Evolutionary conservation across 2,888 invertebrate genomes (phyloP).

Genomic region (Elysia crispata): DNA sequence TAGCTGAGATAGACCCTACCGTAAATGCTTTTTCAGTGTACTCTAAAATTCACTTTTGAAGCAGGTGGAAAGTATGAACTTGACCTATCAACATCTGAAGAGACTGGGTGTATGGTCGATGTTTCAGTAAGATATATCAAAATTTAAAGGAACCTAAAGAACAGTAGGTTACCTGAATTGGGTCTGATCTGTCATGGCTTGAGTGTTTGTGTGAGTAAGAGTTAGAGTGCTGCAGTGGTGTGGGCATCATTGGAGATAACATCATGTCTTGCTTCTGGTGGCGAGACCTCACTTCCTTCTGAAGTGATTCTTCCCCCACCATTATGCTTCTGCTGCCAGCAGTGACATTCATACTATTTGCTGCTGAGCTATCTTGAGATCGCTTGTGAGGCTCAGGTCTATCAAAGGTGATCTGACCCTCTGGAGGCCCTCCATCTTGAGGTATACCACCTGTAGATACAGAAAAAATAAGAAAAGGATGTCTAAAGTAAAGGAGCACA

Average conservation of each 20-base stretch:
- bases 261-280: too few relatives aligned
- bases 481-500: too few relatives aligned
- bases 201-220: slow-evolving; percentile 34
- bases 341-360: too few relatives aligned
- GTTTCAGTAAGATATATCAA: background rate
- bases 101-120: too few relatives aligned
- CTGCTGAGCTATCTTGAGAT: slow-evolving; percentile 11
- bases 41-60: too few relatives aligned
- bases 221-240: slow-evolving; percentile 43
- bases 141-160: background rate
- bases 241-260: slow-evolving; percentile 17
- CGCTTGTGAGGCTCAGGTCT: slow-evolving; percentile 58
- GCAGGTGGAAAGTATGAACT: too few relatives aligned
- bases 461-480: too few relatives aligned
- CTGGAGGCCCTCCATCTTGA: slow-evolving; percentile 64
- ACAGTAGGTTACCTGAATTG: slow-evolving; percentile 34
- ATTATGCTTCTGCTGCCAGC: background rate
- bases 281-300: slow-evolving; percentile 15
- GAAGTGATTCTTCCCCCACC: slow-evolving; percentile 17
- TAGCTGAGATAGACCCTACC: too few relatives aligned
- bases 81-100: too few relatives aligned
- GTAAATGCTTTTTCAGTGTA: too few relatives aligned
- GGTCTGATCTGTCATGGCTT: slow-evolving; percentile 33
- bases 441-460: slow-evolving; percentile 61
- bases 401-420: slow-evolving; percentile 64